Conservation (phyloP, 2,888 invertebrate genomes). For the Thyatira batis region DNA sequence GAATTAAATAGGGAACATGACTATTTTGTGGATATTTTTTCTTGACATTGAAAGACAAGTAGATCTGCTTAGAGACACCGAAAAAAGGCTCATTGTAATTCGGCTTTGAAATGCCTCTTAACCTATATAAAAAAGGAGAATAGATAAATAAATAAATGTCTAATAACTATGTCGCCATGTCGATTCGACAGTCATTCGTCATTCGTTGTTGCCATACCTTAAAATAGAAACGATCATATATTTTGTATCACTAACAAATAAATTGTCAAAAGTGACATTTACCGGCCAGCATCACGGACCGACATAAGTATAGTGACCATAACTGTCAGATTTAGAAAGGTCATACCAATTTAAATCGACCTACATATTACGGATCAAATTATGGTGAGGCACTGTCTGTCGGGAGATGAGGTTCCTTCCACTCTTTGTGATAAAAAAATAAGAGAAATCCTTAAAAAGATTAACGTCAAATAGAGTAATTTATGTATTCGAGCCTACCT, state of each 20-base stretch:
- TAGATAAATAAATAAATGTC: neutral
- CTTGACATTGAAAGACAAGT: neutral
- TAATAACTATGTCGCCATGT: neutral
- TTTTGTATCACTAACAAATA: neutral
- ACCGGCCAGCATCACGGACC: neutral
- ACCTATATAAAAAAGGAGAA: neutral
- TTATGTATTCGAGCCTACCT: neutral
- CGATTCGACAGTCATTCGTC: neutral
- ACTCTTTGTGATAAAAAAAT: neutral
- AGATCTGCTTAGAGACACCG: neutral
- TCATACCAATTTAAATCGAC: constrained; percentile 18
- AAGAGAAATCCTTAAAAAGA: neutral
- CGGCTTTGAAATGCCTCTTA: neutral
- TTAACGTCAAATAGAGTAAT: no score
- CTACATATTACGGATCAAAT: constrained; percentile 14
- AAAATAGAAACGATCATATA: neutral
- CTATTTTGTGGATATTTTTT: neutral
- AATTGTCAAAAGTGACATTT: neutral
- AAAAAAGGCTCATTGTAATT: neutral
- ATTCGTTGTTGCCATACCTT: neutral
- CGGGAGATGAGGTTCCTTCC: neutral
- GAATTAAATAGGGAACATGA: neutral
- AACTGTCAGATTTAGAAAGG: constrained; percentile 10
- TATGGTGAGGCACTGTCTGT: neutral
- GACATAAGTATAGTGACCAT: neutral